Evolutionary conservation across 53 echinoderm and acorn worm species (phyloP), one percentile per base, ranked within the genome.

Genomic region (Echinarachnius parma): DNA sequence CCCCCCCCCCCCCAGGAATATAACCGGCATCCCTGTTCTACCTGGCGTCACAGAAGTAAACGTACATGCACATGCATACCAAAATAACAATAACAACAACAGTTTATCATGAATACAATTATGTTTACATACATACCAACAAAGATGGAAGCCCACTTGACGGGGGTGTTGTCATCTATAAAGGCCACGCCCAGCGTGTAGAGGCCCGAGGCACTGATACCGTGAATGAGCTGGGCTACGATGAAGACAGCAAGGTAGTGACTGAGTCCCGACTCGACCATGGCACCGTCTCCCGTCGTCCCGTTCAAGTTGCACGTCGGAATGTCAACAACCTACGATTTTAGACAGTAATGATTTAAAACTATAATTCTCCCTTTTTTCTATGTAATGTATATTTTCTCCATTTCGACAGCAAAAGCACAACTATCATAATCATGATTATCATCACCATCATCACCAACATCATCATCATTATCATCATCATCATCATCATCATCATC

Each of bases 161-260:
- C 54, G 0, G 61, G 76, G 1, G 87, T 76, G 61, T 91, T 95
- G 24, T 95, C 96, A 31, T 95, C 96, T 13, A 94, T 21, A 20
- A 64, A 91, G 5, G 87, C 80, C 21, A 84, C 62, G n/a, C 96
- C 96, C 0, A 95, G 53, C 2, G 90, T 95, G 52, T 95, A 95
- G 18, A 95, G 26, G 18, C 91, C 91, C 0, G 96, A 81, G 5
- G 96, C 90, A 10, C 96, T 91, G 35, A 95, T 62, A 0, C 90
- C 96, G 45, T 86, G 90, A 34, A 95, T 78, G 29, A 81, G 59
- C 66, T 95, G 96, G n/a, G 87, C 96, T 7, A 80, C 48, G 9
- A 91, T 61, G 67, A 98, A 98, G 55, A 92, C 77, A 60, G 82
- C 69, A 52, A 82, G 86, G 48, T 78, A 98, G 31, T 77, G 67